Base-by-base conservation (phyloP, 1,140 invertebrate species). In the Pantala flavescens region DNA sequence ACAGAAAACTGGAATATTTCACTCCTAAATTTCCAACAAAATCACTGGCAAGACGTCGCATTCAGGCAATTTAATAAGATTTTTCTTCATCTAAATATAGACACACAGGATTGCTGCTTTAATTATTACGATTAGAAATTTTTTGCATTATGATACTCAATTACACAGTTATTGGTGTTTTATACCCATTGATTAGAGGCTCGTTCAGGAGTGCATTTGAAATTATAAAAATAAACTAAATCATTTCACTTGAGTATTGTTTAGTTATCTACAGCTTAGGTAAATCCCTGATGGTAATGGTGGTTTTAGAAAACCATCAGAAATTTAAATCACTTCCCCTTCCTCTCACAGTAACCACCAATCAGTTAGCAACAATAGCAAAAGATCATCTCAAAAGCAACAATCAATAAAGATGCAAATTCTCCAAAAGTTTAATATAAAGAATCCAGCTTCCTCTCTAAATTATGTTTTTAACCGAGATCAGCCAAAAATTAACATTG, bases 161-260 rank as follows among this genome's bases (percentile, higher is more conserved):
- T 36, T 36, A 36, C 28, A 36, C 28, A 36, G 28, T 36, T 36
- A 36, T 36, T 36, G 28, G 28, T 36, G 28, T 36, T 36, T 36
- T 9, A 36, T 36, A 36, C n/a, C n/a, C 49, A 16, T 63, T 63
- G 49, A 63, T 63, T 63, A 63, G n/a, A 63, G 3, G 49, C 49
- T 63, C 49, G 3, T 63, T 63, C 49, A 63, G 14, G 28, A 36
- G 49, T 63, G 49, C 49, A 14, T 63, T 16, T 19, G 49, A 63
- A 63, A 16, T 63, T 63, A 63, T 63, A 63, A 63, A 63, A 63
- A 63, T 63, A 63, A 63, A 63, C n/a, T 21, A 63, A 63, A 21
- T 36, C 28, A 63, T 63, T 21, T 63, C 49, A 7, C 28, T 63
- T 63, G 49, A 63, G 49, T 63, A 63, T 19, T 63, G 2, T 63